phyloP scores from a whole-genome alignment of 2,797 vertebrate species.

The Luscinia luscinia region DNA sequence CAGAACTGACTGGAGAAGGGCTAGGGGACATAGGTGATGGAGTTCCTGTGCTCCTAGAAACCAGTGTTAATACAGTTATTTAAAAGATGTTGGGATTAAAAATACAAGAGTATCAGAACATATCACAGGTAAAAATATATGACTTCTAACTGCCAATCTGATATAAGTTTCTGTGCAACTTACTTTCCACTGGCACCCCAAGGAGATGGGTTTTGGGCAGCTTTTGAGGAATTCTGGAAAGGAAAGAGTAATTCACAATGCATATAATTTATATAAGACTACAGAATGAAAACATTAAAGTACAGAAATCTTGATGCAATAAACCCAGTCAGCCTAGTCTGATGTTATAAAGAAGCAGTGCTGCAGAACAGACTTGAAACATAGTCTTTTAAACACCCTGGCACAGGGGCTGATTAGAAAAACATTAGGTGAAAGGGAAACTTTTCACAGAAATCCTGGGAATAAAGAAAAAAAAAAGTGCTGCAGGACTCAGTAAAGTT shows the following conservation, averaged over 20 bases:
- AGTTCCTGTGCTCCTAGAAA: conserved; percentile 83
- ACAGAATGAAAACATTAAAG: neutral
- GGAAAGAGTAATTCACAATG: conserved; percentile 49
- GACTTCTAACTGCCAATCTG: neutral
- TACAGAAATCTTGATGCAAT: neutral
- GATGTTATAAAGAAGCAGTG: neutral
- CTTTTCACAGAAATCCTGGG: neutral
- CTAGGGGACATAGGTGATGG: conserved; percentile 85
- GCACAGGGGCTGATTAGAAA: neutral
- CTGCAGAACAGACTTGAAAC: neutral
- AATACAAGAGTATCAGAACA: neutral
- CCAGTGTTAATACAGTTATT: neutral
- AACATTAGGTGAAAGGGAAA: neutral
- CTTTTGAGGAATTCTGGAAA: conserved; percentile 91
- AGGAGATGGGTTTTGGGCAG: conserved; percentile 82
- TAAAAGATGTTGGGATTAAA: neutral
- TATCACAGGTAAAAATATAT: neutral
- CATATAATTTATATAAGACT: neutral
- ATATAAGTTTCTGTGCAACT: conserved; percentile 53
- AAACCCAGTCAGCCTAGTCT: neutral
- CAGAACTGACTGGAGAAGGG: conserved; percentile 82
- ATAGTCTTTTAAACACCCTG: neutral
- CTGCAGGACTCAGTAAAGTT: neutral
- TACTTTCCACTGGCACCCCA: conserved; percentile 92
- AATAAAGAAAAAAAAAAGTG: neutral